Conservation (phyloP, 2,113 vertebrate species). For the Dasypus novemcinctus region DNA sequence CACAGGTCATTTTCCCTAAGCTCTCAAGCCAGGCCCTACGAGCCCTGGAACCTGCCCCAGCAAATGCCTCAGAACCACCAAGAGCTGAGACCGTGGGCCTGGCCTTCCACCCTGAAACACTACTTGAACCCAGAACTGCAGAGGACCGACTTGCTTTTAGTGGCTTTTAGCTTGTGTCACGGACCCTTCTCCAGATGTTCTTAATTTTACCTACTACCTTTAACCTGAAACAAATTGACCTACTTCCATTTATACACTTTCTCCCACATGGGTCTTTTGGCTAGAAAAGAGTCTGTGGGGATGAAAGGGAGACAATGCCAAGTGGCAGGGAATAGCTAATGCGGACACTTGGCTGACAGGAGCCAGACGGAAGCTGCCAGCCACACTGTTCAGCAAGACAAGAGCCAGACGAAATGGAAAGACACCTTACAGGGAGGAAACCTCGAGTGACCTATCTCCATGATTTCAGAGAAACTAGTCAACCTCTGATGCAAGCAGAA, state of each 20-base stretch:
- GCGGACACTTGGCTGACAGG: not conserved
- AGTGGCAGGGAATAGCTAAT: not conserved
- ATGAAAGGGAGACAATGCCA: not conserved
- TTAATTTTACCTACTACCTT: not conserved
- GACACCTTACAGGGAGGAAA: not conserved
- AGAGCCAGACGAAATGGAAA: not conserved
- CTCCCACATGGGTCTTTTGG: not conserved
- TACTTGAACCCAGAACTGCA: not conserved
- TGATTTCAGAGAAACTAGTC: not conserved
- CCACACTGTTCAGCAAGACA: not conserved
- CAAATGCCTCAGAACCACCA: not conserved
- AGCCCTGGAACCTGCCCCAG: not conserved
- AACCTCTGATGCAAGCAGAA: not conserved
- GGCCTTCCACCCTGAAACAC: not conserved
- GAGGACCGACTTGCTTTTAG: accelerated
- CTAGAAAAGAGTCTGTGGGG: not conserved
- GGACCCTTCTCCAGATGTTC: not conserved
- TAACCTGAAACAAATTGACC: not conserved
- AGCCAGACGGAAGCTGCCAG: not conserved
- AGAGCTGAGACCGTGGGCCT: not conserved
- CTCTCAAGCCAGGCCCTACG: not conserved
- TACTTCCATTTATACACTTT: not conserved
- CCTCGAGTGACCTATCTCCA: not conserved
- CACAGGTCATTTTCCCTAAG: not conserved
- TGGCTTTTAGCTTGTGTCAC: not conserved